Evolutionary conservation across 1,140 invertebrate species (phyloP).

Genomic region (Drosophila dunni): DNA sequence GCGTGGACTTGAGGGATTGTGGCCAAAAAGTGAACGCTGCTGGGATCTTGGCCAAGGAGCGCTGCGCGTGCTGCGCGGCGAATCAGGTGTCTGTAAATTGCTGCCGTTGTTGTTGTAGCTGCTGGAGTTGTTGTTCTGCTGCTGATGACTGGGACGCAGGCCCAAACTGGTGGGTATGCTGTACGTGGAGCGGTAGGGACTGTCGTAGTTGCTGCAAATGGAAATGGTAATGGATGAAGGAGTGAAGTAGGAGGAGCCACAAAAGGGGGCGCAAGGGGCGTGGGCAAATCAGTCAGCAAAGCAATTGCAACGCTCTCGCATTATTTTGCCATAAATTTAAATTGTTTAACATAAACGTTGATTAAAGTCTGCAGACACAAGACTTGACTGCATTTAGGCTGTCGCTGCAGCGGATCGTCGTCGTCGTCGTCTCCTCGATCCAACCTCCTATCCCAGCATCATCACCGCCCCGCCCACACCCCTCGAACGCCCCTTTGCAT

Average conservation of each 20-base stretch:
- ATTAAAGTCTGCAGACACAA: slow-evolving; percentile 71
- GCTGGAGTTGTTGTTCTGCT: slow-evolving; percentile 77
- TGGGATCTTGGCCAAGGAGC: slow-evolving; percentile 91
- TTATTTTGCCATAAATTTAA: slow-evolving; percentile 84
- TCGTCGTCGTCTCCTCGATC: background rate
- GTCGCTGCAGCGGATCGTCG: slow-evolving; percentile 44
- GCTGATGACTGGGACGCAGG: slow-evolving; percentile 78
- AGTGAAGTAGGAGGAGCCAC: slow-evolving; percentile 7
- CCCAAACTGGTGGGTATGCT: slow-evolving; percentile 84
- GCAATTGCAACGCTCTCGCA: slow-evolving; percentile 67
- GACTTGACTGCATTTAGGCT: slow-evolving; percentile 58
- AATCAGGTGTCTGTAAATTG: slow-evolving; percentile 86
- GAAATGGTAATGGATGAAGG: slow-evolving; percentile 40
- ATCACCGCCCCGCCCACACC: background rate
- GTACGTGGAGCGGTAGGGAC: slow-evolving; percentile 85
- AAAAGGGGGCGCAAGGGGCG: background rate
- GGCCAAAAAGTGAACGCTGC: slow-evolving; percentile 89
- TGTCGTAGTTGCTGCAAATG: slow-evolving; percentile 84
- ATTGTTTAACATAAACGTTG: slow-evolving; percentile 84
- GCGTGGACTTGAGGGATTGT: slow-evolving; percentile 86
- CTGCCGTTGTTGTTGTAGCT: slow-evolving; percentile 79
- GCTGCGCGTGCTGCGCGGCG: slow-evolving; percentile 92
- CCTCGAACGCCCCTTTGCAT: background rate
- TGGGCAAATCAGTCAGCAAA: slow-evolving; percentile 62
- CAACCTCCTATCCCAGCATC: too few species aligned